These are phyloP conservation scores for Euwallacea fornicatus DNA, from an alignment of 1,140 invertebrate species.

Conservation along the genomic window DNA sequence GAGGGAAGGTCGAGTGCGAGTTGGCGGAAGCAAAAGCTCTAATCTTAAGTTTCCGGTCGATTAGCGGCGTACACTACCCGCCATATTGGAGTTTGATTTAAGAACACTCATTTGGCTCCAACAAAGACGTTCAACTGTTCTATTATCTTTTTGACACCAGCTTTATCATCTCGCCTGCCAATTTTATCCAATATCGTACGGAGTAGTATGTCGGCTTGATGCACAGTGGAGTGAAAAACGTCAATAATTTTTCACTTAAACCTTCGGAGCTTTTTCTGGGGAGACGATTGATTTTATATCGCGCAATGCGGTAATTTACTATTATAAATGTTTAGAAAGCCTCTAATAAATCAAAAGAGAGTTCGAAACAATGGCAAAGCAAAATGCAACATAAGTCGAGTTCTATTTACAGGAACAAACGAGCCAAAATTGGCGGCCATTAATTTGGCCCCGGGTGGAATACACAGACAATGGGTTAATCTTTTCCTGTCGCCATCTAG, in stretches of 20 bases:
- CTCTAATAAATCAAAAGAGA: slow-evolving; percentile 22
- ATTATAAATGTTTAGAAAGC: too few species aligned
- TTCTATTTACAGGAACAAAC: slow-evolving; percentile 48
- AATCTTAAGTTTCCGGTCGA: slow-evolving; percentile 53
- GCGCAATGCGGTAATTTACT: too few species aligned
- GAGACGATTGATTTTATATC: too few species aligned
- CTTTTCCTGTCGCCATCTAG: slow-evolving; percentile 46
- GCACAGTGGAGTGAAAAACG: slow-evolving; percentile 2
- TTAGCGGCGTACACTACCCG: slow-evolving; percentile 49
- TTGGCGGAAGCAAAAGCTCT: slow-evolving; percentile 45
- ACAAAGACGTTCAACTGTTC: slow-evolving; percentile 53
- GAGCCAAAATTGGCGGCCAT: slow-evolving; percentile 48
- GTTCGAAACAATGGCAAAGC: slow-evolving; percentile 22
- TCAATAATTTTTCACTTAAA: too few species aligned
- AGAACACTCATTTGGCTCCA: slow-evolving; percentile 52
- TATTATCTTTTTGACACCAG: slow-evolving; percentile 52
- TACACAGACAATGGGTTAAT: slow-evolving; percentile 49
- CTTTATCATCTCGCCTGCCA: slow-evolving; percentile 48
- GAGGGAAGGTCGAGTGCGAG: slow-evolving; percentile 19
- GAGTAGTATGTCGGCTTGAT: slow-evolving; percentile 21
- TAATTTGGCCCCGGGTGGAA: slow-evolving; percentile 43
- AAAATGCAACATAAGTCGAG: slow-evolving; percentile 44
- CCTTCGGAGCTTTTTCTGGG: too few species aligned
- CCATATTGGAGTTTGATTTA: slow-evolving; percentile 55
- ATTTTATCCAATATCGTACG: slow-evolving; percentile 48